These are phyloP conservation scores for Neodon shergylaensis DNA, from an alignment of 2,113 vertebrate species.

Conservation along the genomic window DNA sequence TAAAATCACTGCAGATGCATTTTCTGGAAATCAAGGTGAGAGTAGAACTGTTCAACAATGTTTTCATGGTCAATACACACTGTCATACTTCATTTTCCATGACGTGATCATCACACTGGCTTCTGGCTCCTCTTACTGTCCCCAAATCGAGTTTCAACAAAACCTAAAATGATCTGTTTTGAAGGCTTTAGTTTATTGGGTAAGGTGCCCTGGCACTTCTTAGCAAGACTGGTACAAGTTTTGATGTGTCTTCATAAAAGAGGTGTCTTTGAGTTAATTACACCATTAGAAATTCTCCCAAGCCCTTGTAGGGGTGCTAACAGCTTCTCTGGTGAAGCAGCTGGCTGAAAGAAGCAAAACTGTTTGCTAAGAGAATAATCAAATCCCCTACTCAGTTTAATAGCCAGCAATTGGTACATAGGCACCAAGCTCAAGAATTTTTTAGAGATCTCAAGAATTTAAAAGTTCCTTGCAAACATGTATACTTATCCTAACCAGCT, in stretches of 20 bases:
- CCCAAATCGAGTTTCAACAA: constrained; percentile 57
- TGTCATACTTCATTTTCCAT: constrained; percentile 23
- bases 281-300: background rate
- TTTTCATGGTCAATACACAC: constrained; percentile 39
- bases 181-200: constrained; percentile 40
- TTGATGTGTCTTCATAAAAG: constrained; percentile 47
- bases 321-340: constrained; percentile 32
- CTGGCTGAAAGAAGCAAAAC: constrained; percentile 15
- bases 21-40: constrained; percentile 7
- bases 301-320: background rate
- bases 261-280: constrained; percentile 29
- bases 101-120: background rate
- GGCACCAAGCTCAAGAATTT: constrained; percentile 15
- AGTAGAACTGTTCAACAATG: background rate
- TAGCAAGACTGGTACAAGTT: constrained; percentile 50
- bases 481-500: background rate
- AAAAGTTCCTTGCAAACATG: background rate
- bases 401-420: background rate
- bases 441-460: constrained; percentile 45
- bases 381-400: background rate
- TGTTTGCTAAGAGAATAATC: constrained; percentile 56
- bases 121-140: constrained; percentile 34
- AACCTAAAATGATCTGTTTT: constrained; percentile 53
- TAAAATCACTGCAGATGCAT: constrained; percentile 21
- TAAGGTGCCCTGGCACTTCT: constrained; percentile 32